These are phyloP conservation scores for Chionoecetes opilio DNA, from an alignment of 1,140 invertebrate genomes.

Conservation along the genomic window DNA sequence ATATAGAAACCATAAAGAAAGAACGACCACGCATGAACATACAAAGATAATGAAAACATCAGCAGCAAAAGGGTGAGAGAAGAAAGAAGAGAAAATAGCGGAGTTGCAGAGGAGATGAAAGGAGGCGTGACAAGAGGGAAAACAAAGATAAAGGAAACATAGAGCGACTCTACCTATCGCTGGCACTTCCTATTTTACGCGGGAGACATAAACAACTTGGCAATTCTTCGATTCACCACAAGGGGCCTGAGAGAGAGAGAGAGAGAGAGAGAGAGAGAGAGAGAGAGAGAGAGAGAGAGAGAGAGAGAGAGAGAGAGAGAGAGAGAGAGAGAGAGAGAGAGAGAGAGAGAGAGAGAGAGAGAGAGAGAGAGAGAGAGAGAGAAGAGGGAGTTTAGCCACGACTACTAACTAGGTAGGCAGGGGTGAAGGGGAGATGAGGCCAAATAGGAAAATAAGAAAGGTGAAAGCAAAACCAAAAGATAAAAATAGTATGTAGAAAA, in stretches of 20 bases:
- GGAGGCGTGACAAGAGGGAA: too few relatives aligned
- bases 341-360: constrained; percentile 27
- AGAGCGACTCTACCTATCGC: background rate
- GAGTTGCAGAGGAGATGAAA: too few relatives aligned
- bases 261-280: background rate
- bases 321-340: constrained; percentile 27
- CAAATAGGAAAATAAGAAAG: background rate
- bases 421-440: background rate
- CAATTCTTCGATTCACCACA: background rate
- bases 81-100: too few relatives aligned
- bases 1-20: too few relatives aligned
- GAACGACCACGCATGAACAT: too few relatives aligned
- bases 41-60: too few relatives aligned
- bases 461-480: background rate
- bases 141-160: background rate
- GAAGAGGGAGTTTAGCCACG: background rate
- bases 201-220: background rate
- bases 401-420: background rate
- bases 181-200: background rate
- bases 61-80: too few relatives aligned
- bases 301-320: constrained; percentile 21
- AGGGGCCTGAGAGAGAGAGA: background rate
- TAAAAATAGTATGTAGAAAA: background rate
- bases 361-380: constrained; percentile 27
- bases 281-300: background rate